These are phyloP conservation scores for Muscina levida DNA, from an alignment of 2,888 invertebrate species.

Conservation along the genomic window DNA sequence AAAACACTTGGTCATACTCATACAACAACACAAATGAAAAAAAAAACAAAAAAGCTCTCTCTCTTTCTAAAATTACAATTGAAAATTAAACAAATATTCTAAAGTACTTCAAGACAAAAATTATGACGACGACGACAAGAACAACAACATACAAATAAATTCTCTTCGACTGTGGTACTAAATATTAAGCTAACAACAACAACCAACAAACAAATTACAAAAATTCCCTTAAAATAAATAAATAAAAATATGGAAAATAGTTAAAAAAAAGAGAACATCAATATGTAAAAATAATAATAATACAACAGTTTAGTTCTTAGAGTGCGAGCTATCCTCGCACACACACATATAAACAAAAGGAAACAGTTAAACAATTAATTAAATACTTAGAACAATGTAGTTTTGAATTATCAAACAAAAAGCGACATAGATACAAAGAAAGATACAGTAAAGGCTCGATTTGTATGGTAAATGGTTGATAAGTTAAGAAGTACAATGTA, in stretches of 20 bases:
- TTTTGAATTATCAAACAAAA: too few relatives aligned
- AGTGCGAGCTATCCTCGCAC: too few relatives aligned
- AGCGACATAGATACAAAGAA: too few relatives aligned
- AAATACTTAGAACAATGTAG: background rate
- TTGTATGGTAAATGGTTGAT: too few relatives aligned
- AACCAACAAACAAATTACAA: slow-evolving; percentile 36
- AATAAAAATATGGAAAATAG: slow-evolving; percentile 9
- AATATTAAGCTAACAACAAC: slow-evolving; percentile 75
- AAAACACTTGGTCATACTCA: background rate
- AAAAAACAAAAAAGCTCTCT: slow-evolving; percentile 8
- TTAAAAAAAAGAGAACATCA: slow-evolving; percentile 21
- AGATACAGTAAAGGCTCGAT: too few relatives aligned
- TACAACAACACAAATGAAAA: too few relatives aligned
- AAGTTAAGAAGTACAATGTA: too few relatives aligned
- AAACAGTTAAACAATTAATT: too few relatives aligned
- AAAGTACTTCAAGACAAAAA: slow-evolving; percentile 59
- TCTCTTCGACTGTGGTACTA: slow-evolving; percentile 80
- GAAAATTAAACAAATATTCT: slow-evolving; percentile 45
- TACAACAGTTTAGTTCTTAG: background rate
- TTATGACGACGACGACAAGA: background rate
- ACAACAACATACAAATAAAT: slow-evolving; percentile 63
- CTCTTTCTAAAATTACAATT: slow-evolving; percentile 25
- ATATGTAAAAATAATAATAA: slow-evolving; percentile 45
- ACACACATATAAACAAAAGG: slow-evolving; percentile 1
- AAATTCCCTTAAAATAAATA: slow-evolving; percentile 29